phyloP scores from a whole-genome alignment of 2,888 invertebrate species.

The Spodoptera exigua region DNA sequence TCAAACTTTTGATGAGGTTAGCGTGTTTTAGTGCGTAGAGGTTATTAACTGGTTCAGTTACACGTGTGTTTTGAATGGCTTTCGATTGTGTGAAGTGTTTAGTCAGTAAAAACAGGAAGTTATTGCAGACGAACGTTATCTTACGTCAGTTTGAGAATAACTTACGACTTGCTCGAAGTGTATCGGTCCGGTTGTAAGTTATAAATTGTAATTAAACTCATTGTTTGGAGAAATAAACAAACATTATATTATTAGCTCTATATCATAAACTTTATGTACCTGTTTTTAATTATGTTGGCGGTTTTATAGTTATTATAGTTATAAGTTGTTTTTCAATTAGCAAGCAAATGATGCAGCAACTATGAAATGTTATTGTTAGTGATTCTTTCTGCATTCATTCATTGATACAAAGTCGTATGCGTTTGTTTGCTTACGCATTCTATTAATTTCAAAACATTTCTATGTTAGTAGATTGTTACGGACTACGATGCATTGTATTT shows the following conservation, averaged over 20 bases:
- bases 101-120: slow-evolving; percentile 50
- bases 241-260: slow-evolving; percentile 32
- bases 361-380: slow-evolving; percentile 32
- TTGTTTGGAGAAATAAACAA: slow-evolving; percentile 21
- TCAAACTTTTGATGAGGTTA: slow-evolving; percentile 46
- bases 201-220: slow-evolving; percentile 52
- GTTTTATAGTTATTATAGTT: slow-evolving; percentile 15
- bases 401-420: slow-evolving; percentile 28
- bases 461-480: no score
- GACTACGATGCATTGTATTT: background rate
- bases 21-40: slow-evolving; percentile 39
- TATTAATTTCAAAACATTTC: slow-evolving; percentile 4
- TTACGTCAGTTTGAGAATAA: slow-evolving; percentile 43
- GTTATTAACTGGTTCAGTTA: slow-evolving; percentile 29
- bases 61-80: slow-evolving; percentile 46
- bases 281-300: slow-evolving; percentile 23
- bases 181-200: slow-evolving; percentile 25
- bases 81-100: slow-evolving; percentile 32
- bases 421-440: slow-evolving; percentile 19
- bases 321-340: slow-evolving; percentile 9
- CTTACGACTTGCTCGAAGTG: slow-evolving; percentile 42
- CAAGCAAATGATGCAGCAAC: no score
- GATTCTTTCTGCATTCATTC: slow-evolving; percentile 17
- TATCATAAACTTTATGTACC: slow-evolving; percentile 14
- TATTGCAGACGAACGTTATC: slow-evolving; percentile 48